Conservation (phyloP, 1,140 invertebrate genomes). For the Scylla paramamosain region DNA sequence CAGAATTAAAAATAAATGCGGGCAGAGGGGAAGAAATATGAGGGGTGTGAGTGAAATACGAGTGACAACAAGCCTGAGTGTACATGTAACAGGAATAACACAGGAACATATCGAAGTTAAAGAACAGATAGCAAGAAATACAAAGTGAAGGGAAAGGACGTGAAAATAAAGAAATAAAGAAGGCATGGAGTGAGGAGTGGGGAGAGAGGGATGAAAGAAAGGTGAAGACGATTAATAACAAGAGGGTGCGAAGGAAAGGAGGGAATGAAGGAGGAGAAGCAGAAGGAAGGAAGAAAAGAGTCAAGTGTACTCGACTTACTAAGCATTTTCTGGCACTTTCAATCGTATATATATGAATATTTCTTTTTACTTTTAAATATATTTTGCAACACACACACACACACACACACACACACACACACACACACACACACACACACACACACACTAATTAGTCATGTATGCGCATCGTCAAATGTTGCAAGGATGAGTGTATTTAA, state of each 20-base stretch:
- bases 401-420: not conserved
- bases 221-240: not conserved
- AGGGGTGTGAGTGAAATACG: not conserved
- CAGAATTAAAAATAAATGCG: not conserved
- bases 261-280: not conserved
- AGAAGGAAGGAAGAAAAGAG: not conserved
- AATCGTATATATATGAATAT: no score
- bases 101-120: not conserved
- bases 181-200: not conserved
- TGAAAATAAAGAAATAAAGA: not conserved
- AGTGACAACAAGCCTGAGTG: no score
- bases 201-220: not conserved
- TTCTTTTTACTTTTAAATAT: no score
- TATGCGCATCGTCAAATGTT: not conserved
- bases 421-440: conserved; percentile 8
- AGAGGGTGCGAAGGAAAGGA: not conserved
- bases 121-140: not conserved
- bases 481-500: no score
- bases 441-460: not conserved
- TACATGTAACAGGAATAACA: no score
- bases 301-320: not conserved
- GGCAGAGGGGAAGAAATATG: not conserved
- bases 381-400: no score
- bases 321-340: no score
- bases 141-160: not conserved